Base-by-base conservation (phyloP, 2,797 vertebrate genomes). In the Eidolon dupreanum region DNA sequence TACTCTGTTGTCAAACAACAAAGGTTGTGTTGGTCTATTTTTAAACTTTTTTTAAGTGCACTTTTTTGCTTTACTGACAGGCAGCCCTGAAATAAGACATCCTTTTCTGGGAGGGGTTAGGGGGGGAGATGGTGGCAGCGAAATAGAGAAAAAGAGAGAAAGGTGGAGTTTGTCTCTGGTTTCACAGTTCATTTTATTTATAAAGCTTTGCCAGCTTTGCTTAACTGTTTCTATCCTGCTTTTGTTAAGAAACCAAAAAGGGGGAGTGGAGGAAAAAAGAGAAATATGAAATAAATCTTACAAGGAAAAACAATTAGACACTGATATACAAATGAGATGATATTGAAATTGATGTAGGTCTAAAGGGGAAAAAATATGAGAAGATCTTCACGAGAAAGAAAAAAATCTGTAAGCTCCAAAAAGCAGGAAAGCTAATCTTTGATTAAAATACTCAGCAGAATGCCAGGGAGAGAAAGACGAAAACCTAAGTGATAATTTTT, bases 201-300 rank as follows among this genome's bases (percentile, higher is more conserved):
- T 63, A 78, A 96, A 85, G 82, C 90, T 98, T 93, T 97, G 93
- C 97, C 95, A 93, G 97, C 81, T 96, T 96, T 31, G 2, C 97
- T 98, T 98, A 97, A 97, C 92, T 94, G 91, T 96, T 97, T 98
- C 96, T 97, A 91, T 79, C 46, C 97, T 89, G 79, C 78, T 93
- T 95, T 89, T 70, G 36, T 92, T 90, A 73, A 96, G 91, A 97
- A 95, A 98, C 81, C 89, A 87, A 97, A 98, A 98, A 93, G 17
- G 94, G 75, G 90, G 96, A 92, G 97, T 71, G 53, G 88, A 82
- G 77, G n/a, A 61, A 57, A 85, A 92, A 88, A 75, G 74, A 71
- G 36, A 93, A 94, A 94, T 51, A 84, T 61, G 73, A 96, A 95
- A 96, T 83, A 83, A 74, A 96, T 92, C 82, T 95, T 94, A 65